Conservation (phyloP, 2,113 vertebrate genomes). For the Asarcornis scutulata region DNA sequence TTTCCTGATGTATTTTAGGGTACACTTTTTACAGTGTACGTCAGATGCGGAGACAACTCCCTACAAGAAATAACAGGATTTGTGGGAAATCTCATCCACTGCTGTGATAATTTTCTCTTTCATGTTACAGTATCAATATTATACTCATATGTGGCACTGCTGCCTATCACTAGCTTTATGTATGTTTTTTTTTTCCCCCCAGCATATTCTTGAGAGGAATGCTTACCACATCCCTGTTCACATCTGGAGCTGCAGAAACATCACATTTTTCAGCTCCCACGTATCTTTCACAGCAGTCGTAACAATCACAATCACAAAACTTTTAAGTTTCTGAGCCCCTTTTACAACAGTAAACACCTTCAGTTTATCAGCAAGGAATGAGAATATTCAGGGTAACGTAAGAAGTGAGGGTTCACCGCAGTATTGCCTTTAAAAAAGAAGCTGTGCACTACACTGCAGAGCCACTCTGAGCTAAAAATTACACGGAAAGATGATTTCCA, state of each 20-base stretch:
- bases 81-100: conserved; percentile 2
- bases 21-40: neutral
- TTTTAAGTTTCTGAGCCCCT: neutral
- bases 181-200: neutral
- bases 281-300: neutral
- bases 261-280: neutral
- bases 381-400: neutral
- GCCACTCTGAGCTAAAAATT: neutral
- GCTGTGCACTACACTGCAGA: neutral
- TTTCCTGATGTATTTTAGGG: conserved; percentile 9
- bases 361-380: neutral
- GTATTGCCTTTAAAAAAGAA: neutral
- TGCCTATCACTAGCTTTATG: neutral
- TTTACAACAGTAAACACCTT: neutral
- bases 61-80: neutral
- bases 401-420: neutral
- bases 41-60: neutral
- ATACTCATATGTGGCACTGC: neutral
- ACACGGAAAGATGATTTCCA: neutral
- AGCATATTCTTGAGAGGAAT: neutral
- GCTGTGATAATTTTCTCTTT: conserved; percentile 1
- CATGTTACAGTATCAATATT: neutral
- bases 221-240: neutral
- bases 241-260: neutral
- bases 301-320: neutral